Evolutionary conservation across 2,888 invertebrate genomes (phyloP).

Genomic region (Archips xylosteana): DNA sequence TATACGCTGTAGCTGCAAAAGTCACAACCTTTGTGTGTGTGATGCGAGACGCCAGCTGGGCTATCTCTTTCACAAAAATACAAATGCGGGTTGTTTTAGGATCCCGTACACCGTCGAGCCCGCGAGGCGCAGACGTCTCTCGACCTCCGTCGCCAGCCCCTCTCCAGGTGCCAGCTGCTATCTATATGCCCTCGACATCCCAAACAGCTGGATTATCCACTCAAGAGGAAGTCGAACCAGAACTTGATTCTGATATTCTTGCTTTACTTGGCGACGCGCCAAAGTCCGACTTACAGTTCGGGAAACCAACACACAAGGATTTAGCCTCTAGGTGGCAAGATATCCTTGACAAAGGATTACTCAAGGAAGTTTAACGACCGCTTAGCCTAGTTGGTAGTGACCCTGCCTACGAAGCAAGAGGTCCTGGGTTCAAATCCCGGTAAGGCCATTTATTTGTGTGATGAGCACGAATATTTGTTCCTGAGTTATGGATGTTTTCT

Average conservation of each 20-base stretch:
- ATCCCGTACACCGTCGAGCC: not conserved
- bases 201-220: not conserved
- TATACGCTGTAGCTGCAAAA: too few relatives aligned
- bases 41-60: too few relatives aligned
- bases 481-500: too few relatives aligned
- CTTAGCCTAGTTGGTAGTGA: too few relatives aligned
- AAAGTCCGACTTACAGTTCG: not conserved
- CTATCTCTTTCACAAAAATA: slow-evolving; percentile 3
- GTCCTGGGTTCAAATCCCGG: too few relatives aligned
- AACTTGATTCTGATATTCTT: not conserved
- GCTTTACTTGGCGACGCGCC: not conserved
- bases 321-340: not conserved
- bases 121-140: not conserved
- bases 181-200: not conserved
- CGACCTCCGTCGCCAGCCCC: not conserved
- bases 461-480: too few relatives aligned
- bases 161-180: not conserved
- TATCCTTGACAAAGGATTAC: not conserved
- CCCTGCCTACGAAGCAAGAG: too few relatives aligned
- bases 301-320: not conserved
- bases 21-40: too few relatives aligned
- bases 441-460: too few relatives aligned
- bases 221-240: not conserved
- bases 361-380: too few relatives aligned
- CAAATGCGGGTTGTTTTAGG: not conserved